phyloP scores from a whole-genome alignment of 2,797 vertebrate genomes.

The Melanogrammus aeglefinus region DNA sequence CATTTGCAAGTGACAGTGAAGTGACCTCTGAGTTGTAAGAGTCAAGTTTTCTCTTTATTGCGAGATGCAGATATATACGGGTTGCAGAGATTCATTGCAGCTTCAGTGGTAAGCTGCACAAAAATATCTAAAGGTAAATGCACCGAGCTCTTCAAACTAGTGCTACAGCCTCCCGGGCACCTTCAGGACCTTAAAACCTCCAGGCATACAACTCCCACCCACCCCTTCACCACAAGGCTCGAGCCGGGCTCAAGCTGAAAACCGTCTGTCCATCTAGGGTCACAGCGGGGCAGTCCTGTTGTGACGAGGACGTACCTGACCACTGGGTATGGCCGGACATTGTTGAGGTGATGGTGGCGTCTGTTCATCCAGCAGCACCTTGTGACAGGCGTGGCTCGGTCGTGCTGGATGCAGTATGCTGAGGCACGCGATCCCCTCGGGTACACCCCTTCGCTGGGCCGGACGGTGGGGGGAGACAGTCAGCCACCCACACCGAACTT shows the following conservation, averaged over 20 bases:
- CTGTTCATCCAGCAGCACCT: constrained; percentile 88
- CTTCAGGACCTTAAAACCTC: not conserved
- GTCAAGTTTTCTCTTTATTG: not conserved
- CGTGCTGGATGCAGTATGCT: constrained; percentile 91
- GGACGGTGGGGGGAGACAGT: not conserved
- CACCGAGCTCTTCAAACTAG: too few relatives aligned
- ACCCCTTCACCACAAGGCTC: not conserved
- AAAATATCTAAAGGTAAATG: too few relatives aligned
- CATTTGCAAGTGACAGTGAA: not conserved
- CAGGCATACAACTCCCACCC: not conserved
- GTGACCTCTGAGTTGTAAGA: not conserved
- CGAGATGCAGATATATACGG: not conserved
- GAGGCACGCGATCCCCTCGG: constrained; percentile 93
- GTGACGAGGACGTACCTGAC: constrained; percentile 79
- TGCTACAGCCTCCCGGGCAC: too few relatives aligned
- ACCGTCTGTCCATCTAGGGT: too few relatives aligned
- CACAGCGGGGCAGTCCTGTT: not conserved
- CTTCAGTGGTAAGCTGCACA: too few relatives aligned
- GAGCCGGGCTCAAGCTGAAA: too few relatives aligned
- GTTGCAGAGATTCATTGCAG: too few relatives aligned
- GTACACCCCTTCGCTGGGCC: constrained; percentile 84
- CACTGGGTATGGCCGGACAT: constrained; percentile 83
- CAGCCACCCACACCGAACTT: not conserved
- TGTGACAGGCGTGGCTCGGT: constrained; percentile 85
- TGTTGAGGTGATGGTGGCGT: constrained; percentile 86